Conservation (phyloP, 1,140 invertebrate species). For the Heliconius eleuchia region DNA sequence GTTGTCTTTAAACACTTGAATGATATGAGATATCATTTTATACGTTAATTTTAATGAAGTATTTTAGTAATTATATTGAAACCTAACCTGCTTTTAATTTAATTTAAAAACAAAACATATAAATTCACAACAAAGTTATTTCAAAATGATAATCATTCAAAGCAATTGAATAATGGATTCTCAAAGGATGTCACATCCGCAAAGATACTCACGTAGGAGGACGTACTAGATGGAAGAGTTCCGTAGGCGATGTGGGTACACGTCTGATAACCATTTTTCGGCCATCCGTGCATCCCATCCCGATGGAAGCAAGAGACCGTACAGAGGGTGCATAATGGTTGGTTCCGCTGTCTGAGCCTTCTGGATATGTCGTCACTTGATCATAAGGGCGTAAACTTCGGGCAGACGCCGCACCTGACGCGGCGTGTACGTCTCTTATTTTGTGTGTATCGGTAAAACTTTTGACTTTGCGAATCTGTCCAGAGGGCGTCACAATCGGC, state of each 20-base stretch:
- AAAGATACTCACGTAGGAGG: constrained; percentile 88
- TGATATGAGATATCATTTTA: not conserved
- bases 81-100: not conserved
- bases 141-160: constrained; percentile 40
- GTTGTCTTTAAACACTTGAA: not conserved
- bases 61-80: not conserved
- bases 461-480: constrained; percentile 76
- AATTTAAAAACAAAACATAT: not conserved
- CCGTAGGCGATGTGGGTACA: constrained; percentile 90
- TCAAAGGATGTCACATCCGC: constrained; percentile 66
- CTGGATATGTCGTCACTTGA: constrained; percentile 66
- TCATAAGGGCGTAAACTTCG: constrained; percentile 74
- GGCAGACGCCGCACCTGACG: constrained; percentile 72
- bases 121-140: constrained; percentile 10
- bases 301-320: constrained; percentile 89
- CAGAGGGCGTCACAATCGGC: constrained; percentile 70
- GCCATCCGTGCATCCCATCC: constrained; percentile 93
- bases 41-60: constrained; percentile 23
- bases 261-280: constrained; percentile 90
- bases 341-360: constrained; percentile 76
- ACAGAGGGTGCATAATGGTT: constrained; percentile 84
- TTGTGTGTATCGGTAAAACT: constrained; percentile 73
- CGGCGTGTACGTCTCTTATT: constrained; percentile 71
- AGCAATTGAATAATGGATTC: constrained; percentile 72
- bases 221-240: constrained; percentile 90